phyloP scores from a whole-genome alignment of 2,113 vertebrate species.

The Eudyptes chrysolophus region DNA sequence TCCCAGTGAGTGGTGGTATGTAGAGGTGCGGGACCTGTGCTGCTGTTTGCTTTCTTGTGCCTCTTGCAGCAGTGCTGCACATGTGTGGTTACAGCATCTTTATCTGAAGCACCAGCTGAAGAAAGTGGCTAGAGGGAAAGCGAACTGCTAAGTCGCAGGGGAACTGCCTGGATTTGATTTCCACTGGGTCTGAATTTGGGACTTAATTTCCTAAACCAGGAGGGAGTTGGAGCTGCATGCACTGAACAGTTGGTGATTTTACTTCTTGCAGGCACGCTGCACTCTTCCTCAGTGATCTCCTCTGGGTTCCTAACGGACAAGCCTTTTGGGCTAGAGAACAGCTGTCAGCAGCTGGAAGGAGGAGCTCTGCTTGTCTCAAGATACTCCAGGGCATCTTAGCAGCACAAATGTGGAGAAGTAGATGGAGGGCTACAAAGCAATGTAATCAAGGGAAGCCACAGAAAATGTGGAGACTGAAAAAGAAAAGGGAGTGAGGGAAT shows the following conservation, averaged over 20 bases:
- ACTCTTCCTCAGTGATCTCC: not conserved
- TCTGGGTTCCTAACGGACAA: not conserved
- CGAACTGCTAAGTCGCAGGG: not conserved
- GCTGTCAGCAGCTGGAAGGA: not conserved
- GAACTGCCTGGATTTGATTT: not conserved
- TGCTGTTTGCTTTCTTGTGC: not conserved
- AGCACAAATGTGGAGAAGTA: not conserved
- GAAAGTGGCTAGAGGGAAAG: not conserved
- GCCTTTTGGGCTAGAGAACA: not conserved
- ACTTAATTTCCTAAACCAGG: not conserved
- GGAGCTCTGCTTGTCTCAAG: not conserved
- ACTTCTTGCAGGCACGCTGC: not conserved
- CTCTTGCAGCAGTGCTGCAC: not conserved
- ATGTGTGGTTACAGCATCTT: not conserved
- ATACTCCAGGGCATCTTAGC: not conserved
- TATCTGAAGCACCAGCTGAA: not conserved
- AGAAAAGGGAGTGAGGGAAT: not conserved
- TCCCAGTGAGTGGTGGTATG: fast-evolving
- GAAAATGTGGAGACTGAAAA: not conserved
- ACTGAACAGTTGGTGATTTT: not conserved
- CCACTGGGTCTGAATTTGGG: not conserved
- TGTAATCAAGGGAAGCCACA: not conserved
- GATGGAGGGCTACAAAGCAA: not conserved
- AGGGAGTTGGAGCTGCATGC: not conserved
- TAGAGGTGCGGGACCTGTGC: not conserved